Percentiles rank a stretch among this genome's conserved stretches.
Conservation (phyloP, 2,797 vertebrate genomes). For the Urocyon cinereoargenteus region DNA sequence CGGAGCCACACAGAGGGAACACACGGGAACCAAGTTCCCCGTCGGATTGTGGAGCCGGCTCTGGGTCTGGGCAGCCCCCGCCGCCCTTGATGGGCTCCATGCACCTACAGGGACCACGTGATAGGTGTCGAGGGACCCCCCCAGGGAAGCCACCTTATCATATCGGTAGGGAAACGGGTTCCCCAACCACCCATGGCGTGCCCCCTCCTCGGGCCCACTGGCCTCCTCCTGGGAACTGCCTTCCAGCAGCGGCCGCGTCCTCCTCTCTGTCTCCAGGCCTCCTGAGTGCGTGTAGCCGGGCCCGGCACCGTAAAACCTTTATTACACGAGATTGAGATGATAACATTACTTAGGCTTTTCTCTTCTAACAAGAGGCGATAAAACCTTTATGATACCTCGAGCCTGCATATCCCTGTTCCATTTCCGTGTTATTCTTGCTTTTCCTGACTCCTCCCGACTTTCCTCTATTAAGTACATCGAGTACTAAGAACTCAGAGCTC, state of each 20-base stretch:
- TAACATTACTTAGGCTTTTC: slow-evolving; percentile 38
- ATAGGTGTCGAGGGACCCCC: not conserved
- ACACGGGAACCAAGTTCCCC: not conserved
- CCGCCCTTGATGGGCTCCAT: not conserved
- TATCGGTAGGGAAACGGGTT: not conserved
- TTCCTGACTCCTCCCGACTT: slow-evolving; percentile 17
- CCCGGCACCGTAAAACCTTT: not conserved
- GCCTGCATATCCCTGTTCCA: not conserved
- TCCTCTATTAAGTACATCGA: slow-evolving; percentile 64
- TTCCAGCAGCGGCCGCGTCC: no score
- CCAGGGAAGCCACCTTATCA: not conserved
- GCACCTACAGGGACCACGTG: rapidly evolving
- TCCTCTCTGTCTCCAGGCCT: not conserved
- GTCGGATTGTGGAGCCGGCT: not conserved
- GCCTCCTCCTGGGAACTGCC: not conserved
- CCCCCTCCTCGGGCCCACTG: not conserved
- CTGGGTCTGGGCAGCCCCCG: not conserved
- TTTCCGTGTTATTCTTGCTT: slow-evolving; percentile 42
- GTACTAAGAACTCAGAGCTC: slow-evolving; percentile 71
- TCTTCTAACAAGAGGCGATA: slow-evolving; percentile 44
- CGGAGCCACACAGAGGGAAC: not conserved
- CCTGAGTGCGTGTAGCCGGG: not conserved
- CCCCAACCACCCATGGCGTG: not conserved
- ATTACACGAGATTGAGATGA: not conserved
- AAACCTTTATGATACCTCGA: slow-evolving; percentile 15